Base-by-base conservation (phyloP, 2,113 vertebrate species). In the Eurypyga helias region DNA sequence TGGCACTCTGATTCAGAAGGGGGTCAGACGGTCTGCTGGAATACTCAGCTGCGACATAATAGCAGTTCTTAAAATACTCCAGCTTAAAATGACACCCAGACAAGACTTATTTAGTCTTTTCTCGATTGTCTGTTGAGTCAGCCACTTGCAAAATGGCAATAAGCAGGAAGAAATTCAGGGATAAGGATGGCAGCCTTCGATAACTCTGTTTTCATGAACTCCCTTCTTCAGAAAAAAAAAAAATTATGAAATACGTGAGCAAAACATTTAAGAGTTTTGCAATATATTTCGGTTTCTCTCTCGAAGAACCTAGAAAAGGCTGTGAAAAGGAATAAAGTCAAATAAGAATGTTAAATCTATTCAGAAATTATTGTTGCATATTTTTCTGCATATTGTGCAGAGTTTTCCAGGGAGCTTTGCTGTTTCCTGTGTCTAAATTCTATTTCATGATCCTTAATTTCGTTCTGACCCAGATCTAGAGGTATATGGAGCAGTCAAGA, bases 51-150 rank as follows among this genome's bases (percentile, higher is more conserved):
- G 85, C 80, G 77, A 89, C 84, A 62, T 95, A 96, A 94, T 54
- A 89, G 83, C 33, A 81, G 57, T 94, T 92, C 89, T 87, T 97
- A 94, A 89, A 93, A 89, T 94, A 93, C 58, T 76, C 31, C 43
- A 57, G 71, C 67, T 97, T 95, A 95, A 86, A 94, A 94, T 95
- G 94, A 69, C 57, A 81, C 67, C 46, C 76, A 69, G 55, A 88
- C 21, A 93, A 88, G 82, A 78, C 69, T 87, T 52, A 85, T n/a
- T 85, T 84, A 82, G 61, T 91, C 95, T 87, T 97, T 96, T 97
- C 80, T 85, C 82, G 66, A 67, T 83, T 82, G 83, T 94, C 69
- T 93, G 87, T 96, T 95, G 94, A 95, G 78, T 95, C 95, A 95
- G 86, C 93, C 24, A 57, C 69, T 91, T 95, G 61, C 10, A 9